Conservation (phyloP, 2,797 vertebrate species). For the Bufotes viridis region DNA sequence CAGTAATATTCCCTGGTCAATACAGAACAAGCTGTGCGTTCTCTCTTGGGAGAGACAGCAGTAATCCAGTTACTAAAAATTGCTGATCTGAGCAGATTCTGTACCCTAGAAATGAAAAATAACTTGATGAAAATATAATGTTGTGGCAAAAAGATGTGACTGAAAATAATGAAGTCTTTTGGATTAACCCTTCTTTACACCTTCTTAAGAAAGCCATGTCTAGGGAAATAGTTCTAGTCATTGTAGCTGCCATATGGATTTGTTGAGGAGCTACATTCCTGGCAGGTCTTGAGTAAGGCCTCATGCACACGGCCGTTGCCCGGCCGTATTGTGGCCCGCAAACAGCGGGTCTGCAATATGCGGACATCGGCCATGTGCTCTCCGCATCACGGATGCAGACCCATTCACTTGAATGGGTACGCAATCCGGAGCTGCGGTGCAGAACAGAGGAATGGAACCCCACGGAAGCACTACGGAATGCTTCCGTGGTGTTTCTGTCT, state of each 20-base stretch:
- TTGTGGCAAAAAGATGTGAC: conserved; percentile 60
- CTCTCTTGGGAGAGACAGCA: conserved; percentile 58
- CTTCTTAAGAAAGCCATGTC: neutral
- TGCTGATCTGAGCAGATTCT: conserved; percentile 59
- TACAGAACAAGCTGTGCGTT: conserved; percentile 59
- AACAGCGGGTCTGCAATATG: too few species aligned
- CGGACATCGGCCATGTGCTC: too few species aligned
- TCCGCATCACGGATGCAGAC: too few species aligned
- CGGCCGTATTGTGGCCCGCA: too few species aligned
- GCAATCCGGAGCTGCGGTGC: too few species aligned
- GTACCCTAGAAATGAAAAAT: conserved; percentile 62
- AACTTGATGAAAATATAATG: conserved; percentile 62
- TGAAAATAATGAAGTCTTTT: conserved; percentile 53
- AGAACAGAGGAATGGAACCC: too few species aligned
- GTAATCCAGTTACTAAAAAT: conserved; percentile 62
- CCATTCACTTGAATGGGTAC: too few species aligned
- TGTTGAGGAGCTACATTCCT: too few species aligned
- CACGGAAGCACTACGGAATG: too few species aligned
- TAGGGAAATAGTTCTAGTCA: neutral
- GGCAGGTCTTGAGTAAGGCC: too few species aligned
- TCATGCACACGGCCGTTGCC: too few species aligned
- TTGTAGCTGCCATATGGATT: neutral
- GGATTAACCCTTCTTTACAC: conserved; percentile 48
- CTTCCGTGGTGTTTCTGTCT: too few species aligned
- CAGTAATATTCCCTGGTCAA: conserved; percentile 63